Base-by-base conservation (phyloP, 2,113 vertebrate species). In the Grus americana region DNA sequence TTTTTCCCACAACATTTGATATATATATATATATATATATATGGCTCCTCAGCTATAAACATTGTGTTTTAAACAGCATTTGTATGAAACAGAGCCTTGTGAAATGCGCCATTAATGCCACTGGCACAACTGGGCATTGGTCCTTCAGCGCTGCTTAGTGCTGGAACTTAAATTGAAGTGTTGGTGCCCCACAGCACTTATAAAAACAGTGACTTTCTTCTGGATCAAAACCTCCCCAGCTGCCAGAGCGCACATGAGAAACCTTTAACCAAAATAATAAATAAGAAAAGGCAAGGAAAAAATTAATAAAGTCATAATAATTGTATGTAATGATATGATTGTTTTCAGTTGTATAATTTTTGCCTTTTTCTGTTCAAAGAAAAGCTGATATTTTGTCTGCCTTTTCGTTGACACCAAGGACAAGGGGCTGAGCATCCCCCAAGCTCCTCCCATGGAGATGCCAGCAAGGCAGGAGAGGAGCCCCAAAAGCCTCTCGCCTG, bases 91-190 rank as follows among this genome's bases (percentile, higher is more conserved):
- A 21, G 8, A 27, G n/a, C 10, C 18, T 27, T 7, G 10, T 24
- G 40, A 44, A 36, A 62, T 0, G 1, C 21, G 19, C n/a, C 11
- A 2, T 55, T 61, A 32, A 40, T 1, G 4, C 15, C 65, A 32
- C 40, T 8, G 36, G 36, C 61, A 57, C 42, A 20, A 15, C 49
- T 11, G 15, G 23, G 57, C 49, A 1, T 7, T 10, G 47, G 27
- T 38, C 36, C 63, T 38, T 58, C 19, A 11, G 49, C 3, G 2
- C 12, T 26, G 20, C 2, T 38, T 6, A 16, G 19, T 9, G 20
- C 40, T 40, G 40, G n/a, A 55, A 70, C 21, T 26, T 42, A 16
- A 42, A 46, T 6, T 15, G 12, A 47, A 44, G 46, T 9, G 11
- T 21, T 23, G 46, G 36, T 34, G 15, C 38, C n/a, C 30, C 46